Percentiles rank a stretch among this genome's conserved stretches.
phyloP scores from a whole-genome alignment of 2,888 invertebrate genomes.

The Smittia aterrima region DNA sequence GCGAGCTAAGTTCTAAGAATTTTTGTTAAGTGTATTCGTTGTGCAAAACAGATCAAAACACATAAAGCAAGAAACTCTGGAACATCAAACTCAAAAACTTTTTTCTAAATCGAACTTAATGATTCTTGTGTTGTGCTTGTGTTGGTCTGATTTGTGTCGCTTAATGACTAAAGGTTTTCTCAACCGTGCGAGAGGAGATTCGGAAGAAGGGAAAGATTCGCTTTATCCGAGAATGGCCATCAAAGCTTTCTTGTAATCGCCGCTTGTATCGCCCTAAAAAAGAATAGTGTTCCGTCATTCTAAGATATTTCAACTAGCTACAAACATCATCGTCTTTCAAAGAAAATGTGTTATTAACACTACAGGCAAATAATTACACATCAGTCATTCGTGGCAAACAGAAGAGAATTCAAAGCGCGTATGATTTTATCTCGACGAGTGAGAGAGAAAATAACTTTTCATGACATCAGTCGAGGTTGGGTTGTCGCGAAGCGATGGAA shows the following conservation, averaged over 20 bases:
- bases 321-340: not conserved
- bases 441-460: not conserved
- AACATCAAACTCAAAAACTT: not conserved
- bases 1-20: not conserved
- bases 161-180: slow-evolving; percentile 1
- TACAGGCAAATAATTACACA: slow-evolving; percentile 7
- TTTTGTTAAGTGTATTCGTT: not conserved
- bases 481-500: not conserved
- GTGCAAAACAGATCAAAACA: not conserved
- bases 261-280: slow-evolving; percentile 87
- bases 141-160: not conserved
- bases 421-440: slow-evolving; percentile 14
- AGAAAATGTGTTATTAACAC: not conserved
- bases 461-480: slow-evolving; percentile 19
- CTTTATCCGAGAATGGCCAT: slow-evolving; percentile 69
- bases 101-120: slow-evolving; percentile 3
- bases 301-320: not conserved
- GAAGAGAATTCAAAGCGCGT: slow-evolving; percentile 6
- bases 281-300: slow-evolving; percentile 15
- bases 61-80: slow-evolving; percentile 2
- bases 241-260: slow-evolving; percentile 89
- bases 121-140: not conserved
- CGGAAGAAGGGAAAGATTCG: not conserved
- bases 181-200: not conserved
- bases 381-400: slow-evolving; percentile 1